These are phyloP conservation scores for Hassar affinis DNA, from an alignment of 2,113 vertebrate species.

Conservation along the genomic window DNA sequence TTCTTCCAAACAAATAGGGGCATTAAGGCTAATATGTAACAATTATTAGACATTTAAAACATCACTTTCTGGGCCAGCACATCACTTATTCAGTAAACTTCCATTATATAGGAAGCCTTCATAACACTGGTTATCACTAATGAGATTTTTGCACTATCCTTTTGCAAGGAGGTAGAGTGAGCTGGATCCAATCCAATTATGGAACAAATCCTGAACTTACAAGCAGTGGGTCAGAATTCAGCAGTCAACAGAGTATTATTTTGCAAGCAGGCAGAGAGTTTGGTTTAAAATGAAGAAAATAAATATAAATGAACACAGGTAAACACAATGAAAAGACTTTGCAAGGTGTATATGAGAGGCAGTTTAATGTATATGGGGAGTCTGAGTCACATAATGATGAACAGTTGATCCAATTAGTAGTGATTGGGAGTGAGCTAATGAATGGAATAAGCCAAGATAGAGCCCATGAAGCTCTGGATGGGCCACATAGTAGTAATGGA, in stretches of 20 bases:
- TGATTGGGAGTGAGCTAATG: not conserved
- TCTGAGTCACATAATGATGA: not conserved
- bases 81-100: not conserved
- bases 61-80: not conserved
- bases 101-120: too few relatives aligned
- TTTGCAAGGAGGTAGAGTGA: not conserved
- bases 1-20: too few relatives aligned
- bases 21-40: not conserved
- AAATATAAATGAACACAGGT: not conserved
- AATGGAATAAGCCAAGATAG: too few relatives aligned
- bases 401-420: not conserved
- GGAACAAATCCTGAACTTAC: not conserved
- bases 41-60: not conserved
- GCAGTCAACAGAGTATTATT: not conserved
- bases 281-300: not conserved
- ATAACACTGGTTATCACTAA: too few relatives aligned
- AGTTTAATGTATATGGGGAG: not conserved
- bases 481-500: not conserved
- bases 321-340: not conserved
- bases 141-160: not conserved
- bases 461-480: not conserved
- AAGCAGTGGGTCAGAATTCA: not conserved
- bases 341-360: not conserved
- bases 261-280: not conserved
- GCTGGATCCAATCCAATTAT: not conserved